phyloP scores from a whole-genome alignment of 2,113 vertebrate genomes.

The Agapornis roseicollis region DNA sequence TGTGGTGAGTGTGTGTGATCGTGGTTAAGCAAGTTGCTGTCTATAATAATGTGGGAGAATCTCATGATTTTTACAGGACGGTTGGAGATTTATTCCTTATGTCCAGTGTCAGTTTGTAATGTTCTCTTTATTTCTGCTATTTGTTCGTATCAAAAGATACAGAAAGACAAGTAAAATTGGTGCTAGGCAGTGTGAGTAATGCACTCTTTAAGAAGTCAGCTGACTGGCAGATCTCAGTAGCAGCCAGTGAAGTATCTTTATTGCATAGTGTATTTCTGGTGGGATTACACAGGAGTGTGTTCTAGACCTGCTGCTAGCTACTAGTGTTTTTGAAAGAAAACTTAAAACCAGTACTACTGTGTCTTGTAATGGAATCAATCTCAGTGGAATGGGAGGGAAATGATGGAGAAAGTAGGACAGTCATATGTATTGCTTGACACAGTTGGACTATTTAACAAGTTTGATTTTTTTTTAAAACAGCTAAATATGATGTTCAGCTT shows the following conservation, averaged over 20 bases:
- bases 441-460: background rate
- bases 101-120: background rate
- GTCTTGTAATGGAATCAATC: background rate
- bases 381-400: background rate
- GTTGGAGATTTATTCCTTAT: background rate
- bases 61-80: background rate
- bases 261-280: background rate
- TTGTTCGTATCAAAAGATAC: background rate
- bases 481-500: background rate
- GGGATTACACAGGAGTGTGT: background rate
- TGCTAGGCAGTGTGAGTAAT: background rate
- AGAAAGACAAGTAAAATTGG: background rate
- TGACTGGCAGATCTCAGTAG: background rate
- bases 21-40: background rate
- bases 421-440: background rate
- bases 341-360: background rate
- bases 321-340: background rate
- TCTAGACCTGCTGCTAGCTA: background rate
- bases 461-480: background rate
- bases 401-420: background rate
- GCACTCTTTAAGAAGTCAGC: background rate
- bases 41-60: background rate
- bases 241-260: background rate
- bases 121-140: background rate
- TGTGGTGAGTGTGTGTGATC: background rate